Evolutionary conservation across 2,113 vertebrate genomes (phyloP), one percentile per base, ranked within the genome.

Genomic region (Phylloscopus trochiloides): DNA sequence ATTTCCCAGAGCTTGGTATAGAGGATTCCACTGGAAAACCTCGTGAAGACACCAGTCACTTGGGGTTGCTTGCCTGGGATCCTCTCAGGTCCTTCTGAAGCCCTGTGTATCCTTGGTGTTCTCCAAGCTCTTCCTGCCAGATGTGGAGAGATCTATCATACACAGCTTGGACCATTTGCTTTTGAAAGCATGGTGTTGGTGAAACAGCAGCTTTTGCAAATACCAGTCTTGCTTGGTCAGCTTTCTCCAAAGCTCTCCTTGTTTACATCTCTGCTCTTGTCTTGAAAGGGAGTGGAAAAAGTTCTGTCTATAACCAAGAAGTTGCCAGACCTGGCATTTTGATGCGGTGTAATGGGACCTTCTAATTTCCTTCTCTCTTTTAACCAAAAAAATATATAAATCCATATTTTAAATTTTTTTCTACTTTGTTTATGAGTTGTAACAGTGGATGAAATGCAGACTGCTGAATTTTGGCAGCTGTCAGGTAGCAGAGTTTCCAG

Each of bases 331-430:
- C 5, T 34, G 24, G 7, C 3, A 19, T 52, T 67, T 47, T 58
- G n/a, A 12, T 45, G 4, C 2, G 1, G 24, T 31, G 17, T 7
- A n/a, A 25, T 20, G 13, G 3, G 6, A 36, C 8, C 7, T 3
- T 67, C 55, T 47, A 12, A 2, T 40, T 82, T 74, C 52, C n/a
- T 59, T 75, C 24, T 59, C 24, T 36, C 36, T 9, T 36, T 36
- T 36, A 36, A 36, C 36, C 1, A 24, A 38, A 25, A 58, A 10
- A 5, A 12, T 26, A n/a, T n/a, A n/a, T n/a, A n/a, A n/a, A n/a
- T n/a, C 36, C 3, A 25, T 17, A 1, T 54, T 54, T 38, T 1
- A 0, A 21, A 11, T 45, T 42, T 65, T 58, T 28, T 7, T 6
- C 3, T 54, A 24, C n/a, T 52, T 43, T 62, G 19, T 6, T 19